These are phyloP conservation scores for Caranx melampygus DNA, from an alignment of 2,113 vertebrate genomes.

Conservation along the genomic window DNA sequence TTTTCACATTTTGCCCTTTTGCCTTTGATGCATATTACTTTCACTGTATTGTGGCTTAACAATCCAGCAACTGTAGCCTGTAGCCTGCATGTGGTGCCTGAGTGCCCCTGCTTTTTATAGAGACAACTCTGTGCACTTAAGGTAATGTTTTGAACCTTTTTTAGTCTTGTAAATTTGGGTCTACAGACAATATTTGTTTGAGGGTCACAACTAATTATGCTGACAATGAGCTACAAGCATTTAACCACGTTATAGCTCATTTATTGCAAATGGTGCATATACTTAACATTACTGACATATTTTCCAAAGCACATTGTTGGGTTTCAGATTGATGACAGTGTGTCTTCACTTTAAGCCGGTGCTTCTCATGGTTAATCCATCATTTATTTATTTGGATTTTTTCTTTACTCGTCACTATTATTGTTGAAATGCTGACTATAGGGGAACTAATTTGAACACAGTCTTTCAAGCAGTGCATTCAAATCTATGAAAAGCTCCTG, in stretches of 20 bases:
- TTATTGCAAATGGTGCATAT: slow-evolving; percentile 11
- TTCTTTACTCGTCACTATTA: background rate
- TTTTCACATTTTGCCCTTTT: background rate
- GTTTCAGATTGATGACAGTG: background rate
- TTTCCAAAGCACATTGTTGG: background rate
- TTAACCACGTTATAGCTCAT: background rate
- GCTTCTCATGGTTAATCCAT: background rate
- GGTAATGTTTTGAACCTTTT: slow-evolving; percentile 14
- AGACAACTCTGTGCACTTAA: background rate
- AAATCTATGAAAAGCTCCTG: background rate
- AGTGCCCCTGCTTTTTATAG: background rate
- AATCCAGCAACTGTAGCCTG: background rate
- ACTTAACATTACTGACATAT: slow-evolving; percentile 6
- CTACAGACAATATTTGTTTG: background rate
- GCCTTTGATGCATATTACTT: background rate
- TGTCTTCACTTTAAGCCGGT: background rate
- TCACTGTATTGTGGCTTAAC: background rate
- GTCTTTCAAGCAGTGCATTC: background rate
- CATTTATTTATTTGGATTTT: background rate
- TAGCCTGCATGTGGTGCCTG: background rate
- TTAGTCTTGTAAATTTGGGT: background rate
- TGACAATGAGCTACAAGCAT: background rate
- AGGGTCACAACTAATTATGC: background rate
- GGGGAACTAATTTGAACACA: background rate
- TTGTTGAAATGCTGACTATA: background rate